These are phyloP conservation scores for Tauraco erythrolophus DNA, from an alignment of 2,113 vertebrate genomes.

Conservation along the genomic window DNA sequence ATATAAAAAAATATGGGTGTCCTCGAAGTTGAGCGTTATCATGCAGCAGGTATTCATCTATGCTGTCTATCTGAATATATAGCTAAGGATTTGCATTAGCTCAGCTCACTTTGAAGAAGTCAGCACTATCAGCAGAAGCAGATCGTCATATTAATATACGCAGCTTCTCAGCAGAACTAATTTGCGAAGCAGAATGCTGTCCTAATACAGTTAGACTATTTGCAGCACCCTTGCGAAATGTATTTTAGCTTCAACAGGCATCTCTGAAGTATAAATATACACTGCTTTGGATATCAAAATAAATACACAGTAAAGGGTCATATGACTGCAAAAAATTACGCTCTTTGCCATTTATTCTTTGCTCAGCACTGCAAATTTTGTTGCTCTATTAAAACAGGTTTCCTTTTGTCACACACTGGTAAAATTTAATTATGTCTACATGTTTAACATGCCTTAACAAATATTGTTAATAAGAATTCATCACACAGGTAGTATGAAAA, in stretches of 20 bases:
- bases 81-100: background rate
- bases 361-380: background rate
- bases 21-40: rapidly evolving
- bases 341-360: background rate
- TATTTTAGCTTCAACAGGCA: background rate
- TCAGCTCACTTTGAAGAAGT: background rate
- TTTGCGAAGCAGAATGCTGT: background rate
- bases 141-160: background rate
- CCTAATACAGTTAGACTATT: background rate
- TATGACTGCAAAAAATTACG: background rate
- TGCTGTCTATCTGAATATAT: rapidly evolving
- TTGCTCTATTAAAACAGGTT: background rate
- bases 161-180: background rate
- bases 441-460: background rate
- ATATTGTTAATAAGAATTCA: background rate
- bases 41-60: background rate
- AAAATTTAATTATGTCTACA: background rate
- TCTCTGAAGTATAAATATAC: background rate
- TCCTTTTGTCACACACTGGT: background rate
- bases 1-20: background rate
- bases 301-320: background rate
- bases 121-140: background rate
- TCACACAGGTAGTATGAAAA: background rate
- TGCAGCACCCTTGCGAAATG: background rate
- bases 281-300: background rate